These are phyloP conservation scores for Onychomys leucogaster DNA, from an alignment of 2,797 vertebrate genomes.

Conservation along the genomic window DNA sequence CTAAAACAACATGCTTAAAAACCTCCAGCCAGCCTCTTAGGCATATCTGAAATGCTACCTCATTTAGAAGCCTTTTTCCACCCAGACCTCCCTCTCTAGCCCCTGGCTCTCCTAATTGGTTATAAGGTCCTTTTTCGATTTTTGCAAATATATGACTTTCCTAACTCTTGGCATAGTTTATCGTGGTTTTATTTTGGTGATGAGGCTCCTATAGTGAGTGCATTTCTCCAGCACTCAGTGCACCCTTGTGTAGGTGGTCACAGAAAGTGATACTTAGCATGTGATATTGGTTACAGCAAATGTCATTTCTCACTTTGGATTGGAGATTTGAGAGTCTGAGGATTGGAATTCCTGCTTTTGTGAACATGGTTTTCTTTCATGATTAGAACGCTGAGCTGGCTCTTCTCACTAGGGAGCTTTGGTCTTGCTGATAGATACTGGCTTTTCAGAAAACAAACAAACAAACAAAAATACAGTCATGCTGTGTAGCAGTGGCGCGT, in stretches of 20 bases:
- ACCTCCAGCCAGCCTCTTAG: not conserved
- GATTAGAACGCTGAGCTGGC: not conserved
- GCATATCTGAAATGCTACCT: not conserved
- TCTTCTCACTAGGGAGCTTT: not conserved
- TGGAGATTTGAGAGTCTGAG: not conserved
- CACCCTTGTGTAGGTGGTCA: not conserved
- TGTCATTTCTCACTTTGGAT: not conserved
- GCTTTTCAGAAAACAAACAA: not conserved
- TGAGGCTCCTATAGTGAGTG: not conserved
- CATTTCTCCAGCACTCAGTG: not conserved
- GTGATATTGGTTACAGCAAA: not conserved
- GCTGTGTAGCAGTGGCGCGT: no score
- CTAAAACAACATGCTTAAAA: not conserved
- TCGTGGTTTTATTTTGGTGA: not conserved
- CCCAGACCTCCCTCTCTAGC: not conserved
- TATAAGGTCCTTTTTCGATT: not conserved
- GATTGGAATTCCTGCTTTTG: not conserved
- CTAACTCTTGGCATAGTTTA: not conserved
- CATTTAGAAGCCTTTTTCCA: not conserved
- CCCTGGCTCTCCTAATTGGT: not conserved
- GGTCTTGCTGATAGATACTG: not conserved
- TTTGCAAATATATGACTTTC: not conserved
- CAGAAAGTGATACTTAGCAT: not conserved
- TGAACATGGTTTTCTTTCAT: not conserved
- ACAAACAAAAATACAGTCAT: no score